Evolutionary conservation across 2,888 invertebrate species (phyloP).

Genomic region (Yponomeuta evonymella): DNA sequence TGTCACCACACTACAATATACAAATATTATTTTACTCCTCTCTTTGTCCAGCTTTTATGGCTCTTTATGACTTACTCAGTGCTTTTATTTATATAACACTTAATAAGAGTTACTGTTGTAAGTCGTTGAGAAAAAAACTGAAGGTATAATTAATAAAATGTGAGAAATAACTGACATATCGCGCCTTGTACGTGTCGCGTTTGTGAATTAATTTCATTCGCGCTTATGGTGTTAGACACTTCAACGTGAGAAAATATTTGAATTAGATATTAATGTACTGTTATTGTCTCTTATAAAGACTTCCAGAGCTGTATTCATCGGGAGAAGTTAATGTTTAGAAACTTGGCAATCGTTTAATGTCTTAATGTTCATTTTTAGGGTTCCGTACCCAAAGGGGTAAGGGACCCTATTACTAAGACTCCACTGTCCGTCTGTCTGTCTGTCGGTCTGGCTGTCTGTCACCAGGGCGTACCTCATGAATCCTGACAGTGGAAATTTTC

Average conservation of each 20-base stretch:
- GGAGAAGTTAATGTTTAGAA: not conserved
- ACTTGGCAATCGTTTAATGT: too few species aligned
- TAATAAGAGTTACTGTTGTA: slow-evolving; percentile 4
- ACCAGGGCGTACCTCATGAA: too few species aligned
- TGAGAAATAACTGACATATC: slow-evolving; percentile 66
- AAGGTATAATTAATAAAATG: slow-evolving; percentile 50
- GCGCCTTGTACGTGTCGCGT: slow-evolving; percentile 33
- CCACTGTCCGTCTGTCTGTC: too few species aligned
- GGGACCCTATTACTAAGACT: too few species aligned
- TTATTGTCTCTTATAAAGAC: not conserved
- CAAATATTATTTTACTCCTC: not conserved
- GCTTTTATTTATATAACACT: slow-evolving; percentile 12
- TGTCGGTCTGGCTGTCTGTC: too few species aligned
- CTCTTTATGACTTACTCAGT: slow-evolving; percentile 12
- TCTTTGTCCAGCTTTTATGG: slow-evolving; percentile 2
- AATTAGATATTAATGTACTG: slow-evolving; percentile 3
- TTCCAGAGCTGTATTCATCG: not conserved
- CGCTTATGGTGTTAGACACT: slow-evolving; percentile 20
- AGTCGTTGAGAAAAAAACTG: not conserved
- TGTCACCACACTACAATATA: not conserved
- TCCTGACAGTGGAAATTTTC: too few species aligned
- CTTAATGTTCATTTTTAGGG: too few species aligned
- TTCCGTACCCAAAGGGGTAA: too few species aligned
- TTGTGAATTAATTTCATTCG: slow-evolving; percentile 33
- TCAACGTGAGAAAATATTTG: slow-evolving; percentile 13